Percentiles rank a stretch among this genome's conserved stretches.
phyloP scores from a whole-genome alignment of 2,113 vertebrate genomes.

The Gymnobelideus leadbeateri region DNA sequence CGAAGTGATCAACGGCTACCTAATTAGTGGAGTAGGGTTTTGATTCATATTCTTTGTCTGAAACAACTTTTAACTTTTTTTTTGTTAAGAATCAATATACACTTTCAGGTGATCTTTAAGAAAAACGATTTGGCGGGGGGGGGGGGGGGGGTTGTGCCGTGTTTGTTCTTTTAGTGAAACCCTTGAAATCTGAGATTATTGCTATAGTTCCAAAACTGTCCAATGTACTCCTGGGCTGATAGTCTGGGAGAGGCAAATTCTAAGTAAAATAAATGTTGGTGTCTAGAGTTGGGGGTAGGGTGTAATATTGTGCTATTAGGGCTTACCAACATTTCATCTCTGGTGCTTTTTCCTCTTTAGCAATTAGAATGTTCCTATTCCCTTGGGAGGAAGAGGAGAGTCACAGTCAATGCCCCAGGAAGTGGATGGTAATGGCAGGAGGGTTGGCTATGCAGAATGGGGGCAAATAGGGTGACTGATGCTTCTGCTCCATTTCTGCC shows the following conservation, averaged over 20 bases:
- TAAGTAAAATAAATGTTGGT: not conserved
- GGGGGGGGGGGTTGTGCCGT: no score
- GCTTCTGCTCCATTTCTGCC: constrained; percentile 21
- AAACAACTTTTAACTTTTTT: not conserved
- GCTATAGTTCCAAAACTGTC: not conserved
- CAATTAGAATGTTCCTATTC: not conserved
- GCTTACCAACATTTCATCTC: not conserved
- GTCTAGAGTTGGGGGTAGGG: not conserved
- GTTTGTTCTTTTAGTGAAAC: not conserved
- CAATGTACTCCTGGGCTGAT: not conserved
- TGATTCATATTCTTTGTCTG: not conserved
- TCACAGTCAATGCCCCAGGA: not conserved
- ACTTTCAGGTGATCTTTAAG: not conserved
- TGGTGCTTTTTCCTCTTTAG: not conserved
- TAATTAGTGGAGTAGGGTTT: not conserved
- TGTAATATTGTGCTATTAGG: not conserved
- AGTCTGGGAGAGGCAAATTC: not conserved
- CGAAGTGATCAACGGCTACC: not conserved
- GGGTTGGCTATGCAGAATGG: not conserved
- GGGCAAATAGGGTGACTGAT: not conserved
- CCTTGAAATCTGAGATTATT: not conserved
- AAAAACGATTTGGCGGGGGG: not conserved
- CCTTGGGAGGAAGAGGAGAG: not conserved
- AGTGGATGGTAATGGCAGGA: not conserved
- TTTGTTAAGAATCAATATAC: not conserved